A percentile compares a stretch with the other conserved stretches of the same genome.
Evolutionary conservation across 2,797 vertebrate species (phyloP).

Genomic region (Oreonectes daqikongensis): DNA sequence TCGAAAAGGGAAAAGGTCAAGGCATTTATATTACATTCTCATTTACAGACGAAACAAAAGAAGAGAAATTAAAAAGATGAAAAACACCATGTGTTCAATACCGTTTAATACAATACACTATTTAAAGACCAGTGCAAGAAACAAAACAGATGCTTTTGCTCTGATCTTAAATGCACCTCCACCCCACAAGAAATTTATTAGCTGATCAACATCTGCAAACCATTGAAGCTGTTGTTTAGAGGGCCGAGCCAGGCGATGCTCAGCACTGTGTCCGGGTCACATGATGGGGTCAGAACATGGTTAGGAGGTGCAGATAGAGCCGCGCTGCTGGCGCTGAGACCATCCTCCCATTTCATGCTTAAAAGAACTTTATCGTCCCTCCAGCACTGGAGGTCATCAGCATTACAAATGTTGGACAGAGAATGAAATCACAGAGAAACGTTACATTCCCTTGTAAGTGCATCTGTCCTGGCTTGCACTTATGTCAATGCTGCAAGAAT

Average conservation of each 20-base stretch:
- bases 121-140: constrained; percentile 16
- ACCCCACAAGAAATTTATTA: constrained; percentile 68
- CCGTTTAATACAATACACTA: constrained; percentile 19
- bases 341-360: constrained; percentile 64
- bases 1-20: neutral
- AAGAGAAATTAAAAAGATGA: constrained; percentile 33
- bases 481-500: constrained; percentile 18
- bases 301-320: constrained; percentile 55
- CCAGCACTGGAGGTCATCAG: constrained; percentile 33
- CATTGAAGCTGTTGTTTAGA: constrained; percentile 73
- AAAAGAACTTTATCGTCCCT: constrained; percentile 62
- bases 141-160: constrained; percentile 39
- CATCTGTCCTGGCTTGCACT: constrained; percentile 27
- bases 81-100: constrained; percentile 23
- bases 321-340: constrained; percentile 55
- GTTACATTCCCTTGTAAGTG: constrained; percentile 31
- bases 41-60: neutral
- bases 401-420: constrained; percentile 10
- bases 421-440: constrained; percentile 16
- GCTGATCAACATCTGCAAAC: constrained; percentile 74
- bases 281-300: constrained; percentile 59
- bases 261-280: constrained; percentile 58
- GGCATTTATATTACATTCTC: constrained; percentile 24
- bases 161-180: constrained; percentile 28
- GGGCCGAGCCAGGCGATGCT: constrained; percentile 58